Conservation (phyloP, 1,140 invertebrate genomes). For the Aphis gossypii region DNA sequence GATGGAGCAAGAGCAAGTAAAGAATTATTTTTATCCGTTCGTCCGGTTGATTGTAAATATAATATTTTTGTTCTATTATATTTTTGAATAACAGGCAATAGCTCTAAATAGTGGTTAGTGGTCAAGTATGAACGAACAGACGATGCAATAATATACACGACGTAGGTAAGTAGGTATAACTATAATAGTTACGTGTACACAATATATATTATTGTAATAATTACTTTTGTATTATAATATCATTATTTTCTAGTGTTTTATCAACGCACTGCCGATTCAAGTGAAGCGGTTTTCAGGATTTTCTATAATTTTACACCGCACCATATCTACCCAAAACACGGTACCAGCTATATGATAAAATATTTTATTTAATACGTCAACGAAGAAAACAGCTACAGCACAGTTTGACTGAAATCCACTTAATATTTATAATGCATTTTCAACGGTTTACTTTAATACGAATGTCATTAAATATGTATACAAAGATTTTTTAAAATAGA, state of each 20-base stretch:
- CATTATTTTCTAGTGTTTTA: background rate
- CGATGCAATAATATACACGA: background rate
- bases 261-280: background rate
- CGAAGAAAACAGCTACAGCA: background rate
- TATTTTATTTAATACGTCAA: constrained; percentile 31
- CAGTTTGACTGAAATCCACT: background rate
- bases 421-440: constrained; percentile 27
- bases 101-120: background rate
- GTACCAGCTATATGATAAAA: background rate
- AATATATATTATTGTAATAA: background rate
- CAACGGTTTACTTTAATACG: constrained; percentile 6
- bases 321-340: background rate
- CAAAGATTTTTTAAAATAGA: background rate
- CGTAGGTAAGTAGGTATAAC: background rate
- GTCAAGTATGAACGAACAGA: background rate
- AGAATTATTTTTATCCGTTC: background rate
- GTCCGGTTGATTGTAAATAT: background rate
- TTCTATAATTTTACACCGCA: background rate
- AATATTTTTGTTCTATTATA: background rate
- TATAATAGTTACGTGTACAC: background rate
- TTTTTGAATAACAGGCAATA: background rate
- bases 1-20: background rate
- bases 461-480: constrained; percentile 17
- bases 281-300: background rate
- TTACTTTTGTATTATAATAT: background rate